A percentile compares a stretch with the other conserved stretches of the same genome.
These are phyloP conservation scores for Diadegma fenestrale DNA, from an alignment of 2,888 invertebrate species.

Conservation along the genomic window DNA sequence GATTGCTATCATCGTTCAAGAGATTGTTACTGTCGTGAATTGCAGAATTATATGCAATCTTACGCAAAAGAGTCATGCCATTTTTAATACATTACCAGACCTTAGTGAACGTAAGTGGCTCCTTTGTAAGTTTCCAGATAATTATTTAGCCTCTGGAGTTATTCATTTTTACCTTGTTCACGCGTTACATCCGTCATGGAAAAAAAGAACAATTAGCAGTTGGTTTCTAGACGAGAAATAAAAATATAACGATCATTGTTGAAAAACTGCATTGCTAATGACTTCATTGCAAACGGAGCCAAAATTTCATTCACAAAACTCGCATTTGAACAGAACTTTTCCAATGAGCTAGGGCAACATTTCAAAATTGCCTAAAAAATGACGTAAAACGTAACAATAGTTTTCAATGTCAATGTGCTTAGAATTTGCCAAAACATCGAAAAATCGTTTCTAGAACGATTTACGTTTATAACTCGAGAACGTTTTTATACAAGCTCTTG, in stretches of 20 bases:
- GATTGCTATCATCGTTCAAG: slow-evolving; percentile 10
- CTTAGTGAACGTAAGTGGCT: not conserved
- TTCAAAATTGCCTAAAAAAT: not conserved
- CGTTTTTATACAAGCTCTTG: no score
- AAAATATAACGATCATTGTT: not conserved
- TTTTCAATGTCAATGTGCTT: no score
- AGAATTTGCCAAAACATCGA: no score
- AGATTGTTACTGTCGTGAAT: slow-evolving; percentile 16
- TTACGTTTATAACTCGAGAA: no score
- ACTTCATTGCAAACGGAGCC: not conserved
- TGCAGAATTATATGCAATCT: slow-evolving; percentile 20
- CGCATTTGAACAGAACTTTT: not conserved
- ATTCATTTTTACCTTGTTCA: not conserved
- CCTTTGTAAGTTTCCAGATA: slow-evolving; percentile 7
- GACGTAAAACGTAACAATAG: no score
- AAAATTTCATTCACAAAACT: not conserved
- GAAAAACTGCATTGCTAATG: not conserved
- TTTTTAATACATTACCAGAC: not conserved
- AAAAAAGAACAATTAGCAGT: slow-evolving; percentile 3
- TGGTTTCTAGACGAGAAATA: not conserved
- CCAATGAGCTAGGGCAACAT: not conserved
- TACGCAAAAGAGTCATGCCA: not conserved
- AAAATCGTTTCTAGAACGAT: no score
- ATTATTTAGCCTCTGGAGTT: not conserved
- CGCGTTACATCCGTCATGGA: not conserved